These are phyloP conservation scores for Drosophila arizonae DNA, from an alignment of 1,140 invertebrate species.

Conservation along the genomic window DNA sequence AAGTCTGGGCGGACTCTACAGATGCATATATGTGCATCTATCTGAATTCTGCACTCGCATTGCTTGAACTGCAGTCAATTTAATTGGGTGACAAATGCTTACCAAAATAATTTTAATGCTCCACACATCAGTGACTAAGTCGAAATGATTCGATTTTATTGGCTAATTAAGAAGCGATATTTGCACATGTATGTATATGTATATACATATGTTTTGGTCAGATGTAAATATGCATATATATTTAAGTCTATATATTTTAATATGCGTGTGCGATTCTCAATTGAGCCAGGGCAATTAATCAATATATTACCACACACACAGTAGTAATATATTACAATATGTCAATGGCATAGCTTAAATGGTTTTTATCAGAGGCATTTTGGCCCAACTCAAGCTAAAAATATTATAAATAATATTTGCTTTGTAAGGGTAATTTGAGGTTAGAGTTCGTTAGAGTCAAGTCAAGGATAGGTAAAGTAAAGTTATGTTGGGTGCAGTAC, in stretches of 20 bases:
- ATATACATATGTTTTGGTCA: conserved; percentile 4
- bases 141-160: conserved; percentile 78
- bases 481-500: too few species aligned
- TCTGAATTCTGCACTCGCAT: conserved; percentile 44
- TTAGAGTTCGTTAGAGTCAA: too few species aligned
- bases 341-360: too few species aligned
- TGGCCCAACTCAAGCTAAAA: too few species aligned
- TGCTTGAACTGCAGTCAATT: conserved; percentile 58
- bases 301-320: conserved; percentile 28
- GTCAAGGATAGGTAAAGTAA: too few species aligned
- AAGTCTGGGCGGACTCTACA: conserved; percentile 60
- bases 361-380: too few species aligned
- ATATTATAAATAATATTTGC: too few species aligned
- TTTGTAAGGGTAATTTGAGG: too few species aligned
- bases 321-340: background rate
- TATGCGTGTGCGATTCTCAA: conserved; percentile 66
- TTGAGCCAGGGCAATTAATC: conserved; percentile 74
- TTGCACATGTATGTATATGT: conserved; percentile 27
- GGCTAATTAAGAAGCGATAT: conserved; percentile 72
- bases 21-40: conserved; percentile 51
- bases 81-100: conserved; percentile 80
- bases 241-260: too few species aligned
- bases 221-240: conserved; percentile 24
- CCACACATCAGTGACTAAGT: conserved; percentile 79
- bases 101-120: conserved; percentile 72